These are phyloP conservation scores for Melanostoma scalare DNA, from an alignment of 2,888 invertebrate species.

Conservation along the genomic window DNA sequence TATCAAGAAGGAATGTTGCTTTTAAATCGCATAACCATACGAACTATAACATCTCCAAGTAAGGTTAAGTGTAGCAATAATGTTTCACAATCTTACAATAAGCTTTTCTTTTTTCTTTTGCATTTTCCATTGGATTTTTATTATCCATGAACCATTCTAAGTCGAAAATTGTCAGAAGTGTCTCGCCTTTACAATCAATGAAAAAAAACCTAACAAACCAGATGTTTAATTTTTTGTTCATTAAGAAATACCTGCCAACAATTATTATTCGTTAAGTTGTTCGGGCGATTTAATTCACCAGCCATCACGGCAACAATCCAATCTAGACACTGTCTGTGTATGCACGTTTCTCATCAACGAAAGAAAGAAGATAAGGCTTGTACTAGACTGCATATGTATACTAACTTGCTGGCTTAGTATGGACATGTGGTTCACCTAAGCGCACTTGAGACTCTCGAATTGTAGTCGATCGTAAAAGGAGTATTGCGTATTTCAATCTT, in stretches of 20 bases:
- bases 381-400: constrained; percentile 24
- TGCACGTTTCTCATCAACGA: constrained; percentile 12
- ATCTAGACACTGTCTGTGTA: not conserved
- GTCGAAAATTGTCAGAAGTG: too few species aligned
- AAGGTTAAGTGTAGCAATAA: too few species aligned
- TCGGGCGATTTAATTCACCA: not conserved
- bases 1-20: too few species aligned
- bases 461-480: constrained; percentile 64
- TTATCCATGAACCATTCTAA: too few species aligned
- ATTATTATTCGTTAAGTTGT: too few species aligned
- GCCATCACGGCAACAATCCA: constrained; percentile 22
- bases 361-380: constrained; percentile 51
- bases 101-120: too few species aligned
- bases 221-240: constrained; percentile 26
- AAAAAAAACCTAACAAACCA: constrained; percentile 1
- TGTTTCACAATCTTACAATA: too few species aligned
- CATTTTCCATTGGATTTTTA: too few species aligned
- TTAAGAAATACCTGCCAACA: constrained; percentile 40
- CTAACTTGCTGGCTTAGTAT: constrained; percentile 37
- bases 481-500: constrained; percentile 35
- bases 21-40: too few species aligned
- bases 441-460: constrained; percentile 45
- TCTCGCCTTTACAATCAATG: too few species aligned
- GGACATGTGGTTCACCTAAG: constrained; percentile 59
- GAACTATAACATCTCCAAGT: too few species aligned